Percentiles rank a stretch among this genome's conserved stretches.
phyloP scores from a whole-genome alignment of 2,797 vertebrate species.

The Enteromius fasciolatus region DNA sequence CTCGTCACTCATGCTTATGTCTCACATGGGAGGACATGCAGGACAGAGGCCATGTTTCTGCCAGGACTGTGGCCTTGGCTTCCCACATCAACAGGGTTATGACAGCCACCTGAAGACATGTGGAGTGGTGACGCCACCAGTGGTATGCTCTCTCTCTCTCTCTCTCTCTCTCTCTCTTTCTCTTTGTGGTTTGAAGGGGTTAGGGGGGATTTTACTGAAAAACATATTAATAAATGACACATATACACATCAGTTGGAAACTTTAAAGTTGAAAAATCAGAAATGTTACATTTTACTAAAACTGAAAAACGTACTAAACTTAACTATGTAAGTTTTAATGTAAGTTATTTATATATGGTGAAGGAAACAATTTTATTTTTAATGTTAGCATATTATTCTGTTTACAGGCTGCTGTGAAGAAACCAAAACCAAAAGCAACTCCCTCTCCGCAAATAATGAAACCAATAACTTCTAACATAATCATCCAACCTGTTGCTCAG shows the following conservation, averaged over 20 bases:
- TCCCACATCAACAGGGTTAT: conserved; percentile 80
- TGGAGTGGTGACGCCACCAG: conserved; percentile 59
- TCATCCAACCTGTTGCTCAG: conserved; percentile 9
- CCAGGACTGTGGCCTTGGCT: conserved; percentile 79
- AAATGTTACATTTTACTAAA: background rate
- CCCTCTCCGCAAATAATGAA: conserved; percentile 12
- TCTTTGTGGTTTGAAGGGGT: too few relatives aligned
- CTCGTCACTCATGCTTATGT: conserved; percentile 80
- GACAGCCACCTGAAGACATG: conserved; percentile 79
- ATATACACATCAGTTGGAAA: background rate
- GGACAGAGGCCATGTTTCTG: conserved; percentile 78
- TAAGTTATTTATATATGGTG: background rate
- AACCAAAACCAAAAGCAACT: conserved; percentile 28
- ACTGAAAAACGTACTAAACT: background rate
- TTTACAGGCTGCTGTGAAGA: conserved; percentile 51
- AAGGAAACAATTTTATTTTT: background rate
- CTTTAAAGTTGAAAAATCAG: background rate
- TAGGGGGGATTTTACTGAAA: background rate
- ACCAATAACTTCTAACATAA: background rate
- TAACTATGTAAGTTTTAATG: background rate
- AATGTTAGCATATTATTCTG: conserved; percentile 6
- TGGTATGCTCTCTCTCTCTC: conserved; percentile 62
- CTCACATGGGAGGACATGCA: conserved; percentile 81
- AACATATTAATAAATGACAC: background rate
- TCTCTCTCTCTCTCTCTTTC: too few relatives aligned